Conservation (phyloP, 1,140 invertebrate genomes). For the Mizuhopecten yessoensis region DNA sequence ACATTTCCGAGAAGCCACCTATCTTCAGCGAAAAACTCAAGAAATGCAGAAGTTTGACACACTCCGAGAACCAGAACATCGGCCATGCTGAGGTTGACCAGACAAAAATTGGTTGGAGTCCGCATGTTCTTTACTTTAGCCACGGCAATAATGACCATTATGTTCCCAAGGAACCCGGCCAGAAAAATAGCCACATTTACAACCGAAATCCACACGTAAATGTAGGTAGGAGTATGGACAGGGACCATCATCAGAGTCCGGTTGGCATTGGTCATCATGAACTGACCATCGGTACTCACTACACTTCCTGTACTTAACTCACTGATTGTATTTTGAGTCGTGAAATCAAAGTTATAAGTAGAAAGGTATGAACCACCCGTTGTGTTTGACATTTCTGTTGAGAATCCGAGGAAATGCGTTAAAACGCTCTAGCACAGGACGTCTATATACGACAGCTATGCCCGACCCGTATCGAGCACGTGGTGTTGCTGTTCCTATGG, state of each 20-base stretch:
- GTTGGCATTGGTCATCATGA: not conserved
- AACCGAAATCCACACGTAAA: slow-evolving; percentile 91
- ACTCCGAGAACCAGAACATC: slow-evolving; percentile 70
- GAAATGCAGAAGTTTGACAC: slow-evolving; percentile 68
- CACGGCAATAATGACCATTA: slow-evolving; percentile 96
- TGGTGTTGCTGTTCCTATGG: not conserved
- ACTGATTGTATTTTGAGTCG: not conserved
- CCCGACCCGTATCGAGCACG: not conserved
- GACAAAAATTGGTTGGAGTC: slow-evolving; percentile 96
- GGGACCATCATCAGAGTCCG: not conserved
- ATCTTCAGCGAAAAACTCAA: slow-evolving; percentile 71
- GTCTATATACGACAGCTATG: not conserved
- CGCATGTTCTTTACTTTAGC: slow-evolving; percentile 95
- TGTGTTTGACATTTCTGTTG: not conserved
- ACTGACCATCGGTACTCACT: not conserved
- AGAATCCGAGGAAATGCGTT: not conserved
- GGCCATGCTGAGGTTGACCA: slow-evolving; percentile 82
- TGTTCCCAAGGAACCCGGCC: slow-evolving; percentile 92
- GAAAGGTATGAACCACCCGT: not conserved
- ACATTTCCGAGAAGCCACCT: slow-evolving; percentile 70
- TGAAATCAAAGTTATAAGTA: not conserved
- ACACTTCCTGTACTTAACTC: not conserved
- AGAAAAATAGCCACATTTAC: slow-evolving; percentile 93
- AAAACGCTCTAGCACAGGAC: not conserved
- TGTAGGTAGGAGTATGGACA: slow-evolving; percentile 87